phyloP scores from a whole-genome alignment of 2,888 invertebrate species.

The Hydrotaea diabolus region DNA sequence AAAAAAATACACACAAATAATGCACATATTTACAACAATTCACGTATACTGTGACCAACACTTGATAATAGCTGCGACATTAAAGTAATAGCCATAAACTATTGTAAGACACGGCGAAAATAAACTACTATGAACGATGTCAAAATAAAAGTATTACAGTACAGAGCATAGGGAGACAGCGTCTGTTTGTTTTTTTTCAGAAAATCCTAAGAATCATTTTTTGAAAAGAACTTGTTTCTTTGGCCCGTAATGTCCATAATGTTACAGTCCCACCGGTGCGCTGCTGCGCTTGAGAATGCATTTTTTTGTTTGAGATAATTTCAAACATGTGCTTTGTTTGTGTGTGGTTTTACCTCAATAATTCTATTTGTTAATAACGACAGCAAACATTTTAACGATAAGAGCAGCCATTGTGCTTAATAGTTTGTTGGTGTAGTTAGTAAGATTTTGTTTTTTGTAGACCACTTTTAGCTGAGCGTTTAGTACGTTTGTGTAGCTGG shows the following conservation, averaged over 20 bases:
- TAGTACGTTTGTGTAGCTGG: background rate
- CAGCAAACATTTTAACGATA: background rate
- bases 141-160: conserved; percentile 37
- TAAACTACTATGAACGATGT: conserved; percentile 2
- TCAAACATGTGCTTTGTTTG: background rate
- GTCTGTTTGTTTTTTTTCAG: too few relatives aligned
- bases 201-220: conserved; percentile 10
- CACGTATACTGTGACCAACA: background rate
- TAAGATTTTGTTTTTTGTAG: background rate
- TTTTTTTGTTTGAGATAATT: background rate
- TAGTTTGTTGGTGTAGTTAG: background rate
- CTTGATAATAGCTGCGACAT: background rate
- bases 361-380: conserved; percentile 37
- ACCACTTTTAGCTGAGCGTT: background rate
- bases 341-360: conserved; percentile 18
- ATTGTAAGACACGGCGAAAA: too few relatives aligned
- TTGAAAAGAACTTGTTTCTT: background rate
- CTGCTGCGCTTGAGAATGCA: background rate
- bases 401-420: too few relatives aligned
- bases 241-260: background rate
- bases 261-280: background rate
- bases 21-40: conserved; percentile 5
- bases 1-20: conserved; percentile 15
- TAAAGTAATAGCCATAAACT: background rate
- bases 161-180: too few relatives aligned